Percentiles rank a stretch among this genome's conserved stretches.
Conservation (phyloP, 2,888 invertebrate genomes). For the Mechanitis mazaeus region DNA sequence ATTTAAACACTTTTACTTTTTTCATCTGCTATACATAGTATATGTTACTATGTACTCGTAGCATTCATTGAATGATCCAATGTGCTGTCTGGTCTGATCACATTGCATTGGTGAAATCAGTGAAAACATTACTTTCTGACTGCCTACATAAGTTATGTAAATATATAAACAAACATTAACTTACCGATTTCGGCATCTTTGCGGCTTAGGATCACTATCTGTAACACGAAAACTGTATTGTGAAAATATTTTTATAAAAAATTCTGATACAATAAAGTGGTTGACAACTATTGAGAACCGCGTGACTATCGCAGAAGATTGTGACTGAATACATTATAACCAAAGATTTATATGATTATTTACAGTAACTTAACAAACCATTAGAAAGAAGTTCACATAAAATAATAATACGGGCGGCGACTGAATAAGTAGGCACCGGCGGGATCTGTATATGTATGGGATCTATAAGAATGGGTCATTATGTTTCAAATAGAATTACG, state of each 20-base stretch:
- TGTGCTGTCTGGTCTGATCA: slow-evolving; percentile 49
- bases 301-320: slow-evolving; percentile 40
- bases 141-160: slow-evolving; percentile 17
- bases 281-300: slow-evolving; percentile 42
- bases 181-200: slow-evolving; percentile 82
- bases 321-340: slow-evolving; percentile 36
- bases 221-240: slow-evolving; percentile 53
- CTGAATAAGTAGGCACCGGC: slow-evolving; percentile 61
- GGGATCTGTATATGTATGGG: slow-evolving; percentile 36
- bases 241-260: slow-evolving; percentile 35
- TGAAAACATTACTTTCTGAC: slow-evolving; percentile 39
- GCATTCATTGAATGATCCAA: slow-evolving; percentile 42
- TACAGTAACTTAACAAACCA: slow-evolving; percentile 29
- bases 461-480: slow-evolving; percentile 11
- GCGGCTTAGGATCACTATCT: slow-evolving; percentile 71
- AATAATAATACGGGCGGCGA: slow-evolving; percentile 45
- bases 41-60: slow-evolving; percentile 16
- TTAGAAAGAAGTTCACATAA: slow-evolving; percentile 45
- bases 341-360: slow-evolving; percentile 29
- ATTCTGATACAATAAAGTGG: slow-evolving; percentile 34
- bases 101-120: slow-evolving; percentile 67
- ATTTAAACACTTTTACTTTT: slow-evolving; percentile 39
- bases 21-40: slow-evolving; percentile 24
- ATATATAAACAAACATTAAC: slow-evolving; percentile 41
- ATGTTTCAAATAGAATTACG: slow-evolving; percentile 6